Evolutionary conservation across 92 coral and sea anemone genomes (phyloP).

Genomic region (Umimayanthus chanpuru): DNA sequence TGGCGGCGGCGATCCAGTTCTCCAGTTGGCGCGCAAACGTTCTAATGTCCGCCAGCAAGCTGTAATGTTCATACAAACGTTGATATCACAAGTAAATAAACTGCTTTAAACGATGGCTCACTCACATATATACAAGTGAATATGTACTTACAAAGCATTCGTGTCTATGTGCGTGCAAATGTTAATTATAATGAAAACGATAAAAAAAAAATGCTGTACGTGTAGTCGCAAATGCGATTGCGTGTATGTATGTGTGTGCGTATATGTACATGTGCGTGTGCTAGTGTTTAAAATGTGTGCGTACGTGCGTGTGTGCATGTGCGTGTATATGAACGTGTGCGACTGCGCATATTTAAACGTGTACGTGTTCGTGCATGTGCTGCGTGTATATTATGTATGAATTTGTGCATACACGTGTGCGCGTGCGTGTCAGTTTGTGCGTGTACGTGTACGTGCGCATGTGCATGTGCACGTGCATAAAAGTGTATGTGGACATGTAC

Average conservation of each 20-base stretch:
- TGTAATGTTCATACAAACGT: neutral
- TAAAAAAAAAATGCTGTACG: no score
- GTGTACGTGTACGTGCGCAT: no score
- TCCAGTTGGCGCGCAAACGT: constrained; percentile 94
- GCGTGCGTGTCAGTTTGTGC: no score
- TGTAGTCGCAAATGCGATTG: no score
- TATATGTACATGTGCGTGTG: no score
- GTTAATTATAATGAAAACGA: no score
- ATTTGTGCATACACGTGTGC: no score
- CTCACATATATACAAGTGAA: neutral
- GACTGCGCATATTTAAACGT: neutral
- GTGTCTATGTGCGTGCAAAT: neutral
- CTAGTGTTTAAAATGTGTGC: no score
- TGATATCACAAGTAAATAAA: neutral
- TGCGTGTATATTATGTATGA: no score
- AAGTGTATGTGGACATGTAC: neutral
- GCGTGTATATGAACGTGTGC: neutral
- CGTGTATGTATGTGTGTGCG: neutral
- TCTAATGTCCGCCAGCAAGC: constrained; percentile 85
- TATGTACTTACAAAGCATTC: no score
- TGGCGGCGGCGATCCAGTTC: constrained; percentile 83
- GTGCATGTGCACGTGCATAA: neutral
- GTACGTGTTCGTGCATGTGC: neutral
- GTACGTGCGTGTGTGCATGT: neutral
- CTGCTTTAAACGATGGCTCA: no score